Evolutionary conservation across 2,113 vertebrate genomes (phyloP).

Genomic region (Mandrillus leucophaeus): DNA sequence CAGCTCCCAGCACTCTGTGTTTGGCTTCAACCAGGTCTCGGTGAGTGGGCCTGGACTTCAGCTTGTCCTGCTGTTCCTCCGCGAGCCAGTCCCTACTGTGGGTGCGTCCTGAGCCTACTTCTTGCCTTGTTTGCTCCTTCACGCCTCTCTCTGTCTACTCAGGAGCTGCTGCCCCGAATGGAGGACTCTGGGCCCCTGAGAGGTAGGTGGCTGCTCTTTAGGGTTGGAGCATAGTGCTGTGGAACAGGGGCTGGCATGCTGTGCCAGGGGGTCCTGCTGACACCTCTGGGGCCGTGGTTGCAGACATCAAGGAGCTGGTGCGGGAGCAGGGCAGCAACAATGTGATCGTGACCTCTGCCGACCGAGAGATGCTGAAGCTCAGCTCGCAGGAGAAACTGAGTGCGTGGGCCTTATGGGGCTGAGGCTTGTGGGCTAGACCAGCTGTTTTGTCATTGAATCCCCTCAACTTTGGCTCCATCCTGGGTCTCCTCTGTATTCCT

Average conservation of each 20-base stretch:
- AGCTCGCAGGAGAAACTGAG: slow-evolving; percentile 88
- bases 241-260: fast-evolving
- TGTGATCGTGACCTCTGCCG: slow-evolving; percentile 89
- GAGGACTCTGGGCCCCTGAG: slow-evolving; percentile 88
- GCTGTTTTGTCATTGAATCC: neutral
- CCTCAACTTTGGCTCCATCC: neutral
- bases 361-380: slow-evolving; percentile 88
- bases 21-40: slow-evolving; percentile 94
- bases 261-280: neutral
- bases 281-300: neutral
- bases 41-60: slow-evolving; percentile 80
- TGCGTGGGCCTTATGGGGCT: slow-evolving; percentile 48
- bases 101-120: neutral
- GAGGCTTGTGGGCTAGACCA: neutral
- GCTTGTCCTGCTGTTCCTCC: neutral
- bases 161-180: slow-evolving; percentile 92
- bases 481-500: neutral
- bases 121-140: neutral
- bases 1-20: slow-evolving; percentile 94
- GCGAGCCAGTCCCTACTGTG: neutral
- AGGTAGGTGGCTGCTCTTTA: slow-evolving; percentile 78
- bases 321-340: slow-evolving; percentile 90
- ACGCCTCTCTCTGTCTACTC: neutral
- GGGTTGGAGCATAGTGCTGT: neutral
- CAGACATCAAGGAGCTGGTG: slow-evolving; percentile 91